Evolutionary conservation across 2,797 vertebrate genomes (phyloP).

Genomic region (Notolepis coatsorum): DNA sequence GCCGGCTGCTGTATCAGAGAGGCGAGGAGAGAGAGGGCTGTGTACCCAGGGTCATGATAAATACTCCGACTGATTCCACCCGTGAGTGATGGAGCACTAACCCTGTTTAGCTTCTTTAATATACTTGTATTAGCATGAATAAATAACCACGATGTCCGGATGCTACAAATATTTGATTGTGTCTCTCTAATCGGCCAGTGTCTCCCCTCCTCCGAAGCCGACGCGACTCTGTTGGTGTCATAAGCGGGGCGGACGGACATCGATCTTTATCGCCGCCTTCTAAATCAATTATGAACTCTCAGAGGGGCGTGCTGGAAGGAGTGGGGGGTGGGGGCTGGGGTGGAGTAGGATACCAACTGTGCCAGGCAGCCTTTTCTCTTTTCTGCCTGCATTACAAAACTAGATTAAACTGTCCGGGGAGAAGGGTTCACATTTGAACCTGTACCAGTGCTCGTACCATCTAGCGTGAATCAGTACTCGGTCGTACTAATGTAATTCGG

Average conservation of each 20-base stretch:
- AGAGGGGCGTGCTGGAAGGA: slow-evolving; percentile 61
- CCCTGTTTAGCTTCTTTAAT: slow-evolving; percentile 98
- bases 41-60: slow-evolving; percentile 86
- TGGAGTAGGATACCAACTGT: slow-evolving; percentile 44
- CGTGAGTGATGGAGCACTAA: slow-evolving; percentile 96
- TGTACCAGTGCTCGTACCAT: too few relatives aligned
- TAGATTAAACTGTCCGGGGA: too few relatives aligned
- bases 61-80: slow-evolving; percentile 92
- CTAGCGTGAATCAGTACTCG: too few relatives aligned
- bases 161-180: slow-evolving; percentile 99
- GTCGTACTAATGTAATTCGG: too few relatives aligned
- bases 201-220: slow-evolving; percentile 90
- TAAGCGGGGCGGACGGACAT: slow-evolving; percentile 84
- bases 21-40: slow-evolving; percentile 66
- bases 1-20: slow-evolving; percentile 50
- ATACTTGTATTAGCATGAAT: slow-evolving; percentile 99
- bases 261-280: slow-evolving; percentile 91
- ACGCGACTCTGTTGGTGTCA: slow-evolving; percentile 93
- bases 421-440: too few relatives aligned
- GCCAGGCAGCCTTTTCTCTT: slow-evolving; percentile 31
- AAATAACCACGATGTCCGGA: slow-evolving; percentile 94
- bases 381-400: slow-evolving; percentile 17
- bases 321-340: slow-evolving; percentile 29
- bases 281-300: slow-evolving; percentile 85
- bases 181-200: slow-evolving; percentile 92